These are phyloP conservation scores for Orussus abietinus DNA, from an alignment of 1,140 invertebrate species.

Conservation along the genomic window DNA sequence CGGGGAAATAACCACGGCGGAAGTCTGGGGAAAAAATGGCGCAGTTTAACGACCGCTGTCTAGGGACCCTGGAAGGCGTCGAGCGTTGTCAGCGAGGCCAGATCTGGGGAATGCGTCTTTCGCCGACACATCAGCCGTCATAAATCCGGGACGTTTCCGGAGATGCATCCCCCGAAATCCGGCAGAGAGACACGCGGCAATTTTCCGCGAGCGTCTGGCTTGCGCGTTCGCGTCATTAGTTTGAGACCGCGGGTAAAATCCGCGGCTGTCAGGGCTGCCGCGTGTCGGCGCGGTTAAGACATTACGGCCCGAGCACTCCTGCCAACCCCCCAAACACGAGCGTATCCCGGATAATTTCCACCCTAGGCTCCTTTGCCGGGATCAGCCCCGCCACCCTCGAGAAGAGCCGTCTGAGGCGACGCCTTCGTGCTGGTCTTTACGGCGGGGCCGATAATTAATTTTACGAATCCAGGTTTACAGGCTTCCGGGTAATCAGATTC, in stretches of 20 bases:
- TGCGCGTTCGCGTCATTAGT: constrained; percentile 41
- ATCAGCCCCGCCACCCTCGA: constrained; percentile 3
- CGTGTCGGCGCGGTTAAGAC: constrained; percentile 28
- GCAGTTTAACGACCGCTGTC: too few relatives aligned
- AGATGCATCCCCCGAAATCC: constrained; percentile 12
- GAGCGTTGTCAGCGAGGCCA: too few relatives aligned
- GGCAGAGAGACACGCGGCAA: constrained; percentile 24
- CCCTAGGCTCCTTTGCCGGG: constrained; percentile 16
- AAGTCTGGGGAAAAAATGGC: too few relatives aligned
- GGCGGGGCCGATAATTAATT: constrained; percentile 46
- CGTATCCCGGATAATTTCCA: constrained; percentile 40
- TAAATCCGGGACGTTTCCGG: too few relatives aligned
- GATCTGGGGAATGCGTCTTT: too few relatives aligned
- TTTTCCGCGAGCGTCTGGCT: constrained; percentile 28
- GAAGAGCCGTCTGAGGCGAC: not conserved
- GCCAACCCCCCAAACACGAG: constrained; percentile 16
- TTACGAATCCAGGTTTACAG: constrained; percentile 51
- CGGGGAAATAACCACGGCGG: too few relatives aligned
- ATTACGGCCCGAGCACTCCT: constrained; percentile 26
- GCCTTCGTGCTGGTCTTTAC: constrained; percentile 20
- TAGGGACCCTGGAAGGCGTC: too few relatives aligned
- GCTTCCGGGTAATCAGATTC: constrained; percentile 45
- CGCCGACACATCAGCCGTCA: too few relatives aligned
- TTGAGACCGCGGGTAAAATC: constrained; percentile 37
- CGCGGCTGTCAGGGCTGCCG: constrained; percentile 23